Evolutionary conservation across 30 jellyfish, hydroid and myxozoan genomes (phyloP), one percentile per base, ranked within the genome.

Genomic region (Aurelia sp.): DNA sequence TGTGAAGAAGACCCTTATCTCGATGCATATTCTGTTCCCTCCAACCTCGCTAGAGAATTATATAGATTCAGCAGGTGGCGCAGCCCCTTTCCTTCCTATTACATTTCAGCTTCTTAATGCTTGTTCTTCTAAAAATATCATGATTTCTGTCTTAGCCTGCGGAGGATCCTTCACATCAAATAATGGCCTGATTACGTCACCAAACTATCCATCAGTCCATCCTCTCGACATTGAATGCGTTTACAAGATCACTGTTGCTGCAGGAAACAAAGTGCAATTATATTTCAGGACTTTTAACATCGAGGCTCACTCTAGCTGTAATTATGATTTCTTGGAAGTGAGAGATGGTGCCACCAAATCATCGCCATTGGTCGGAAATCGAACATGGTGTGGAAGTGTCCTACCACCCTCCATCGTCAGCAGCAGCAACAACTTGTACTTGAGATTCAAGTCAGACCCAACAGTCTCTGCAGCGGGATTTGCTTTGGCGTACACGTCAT

Each of bases 191-290:
- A 21, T 87, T 19, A 55, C 88, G 50, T 87, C 96, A 44, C 96
- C 96, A 16, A 87, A 87, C 64, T 87, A 87, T 81, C 96, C 96
- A 35, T 60, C 78, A 12, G 27, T 53, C 62, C 86, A 87, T 79
- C 96, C 96, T 11, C 8, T 71, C 5, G 23, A 30, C 51, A 77
- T 78, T 74, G 79, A 87, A 10, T 87, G 96, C 59, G 60, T 70
- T 12, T 74, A 87, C 80, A 87, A 67, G 68, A 68, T 87, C 61
- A 71, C 87, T 8, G 96, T 79, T 44, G 71, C 87, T 52, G 88
- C 68, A 0, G 96, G 96, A 44, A 66, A 51, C 82, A 87, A 63
- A 58, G 77, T 87, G 27, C 81, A 62, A 19, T 0, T 87, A 74
- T 77, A 74, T 51, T 87, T 87, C 79, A 78, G 89, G 62, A 82